phyloP scores from a whole-genome alignment of 1,140 invertebrate genomes.

The Bombus picipes region DNA sequence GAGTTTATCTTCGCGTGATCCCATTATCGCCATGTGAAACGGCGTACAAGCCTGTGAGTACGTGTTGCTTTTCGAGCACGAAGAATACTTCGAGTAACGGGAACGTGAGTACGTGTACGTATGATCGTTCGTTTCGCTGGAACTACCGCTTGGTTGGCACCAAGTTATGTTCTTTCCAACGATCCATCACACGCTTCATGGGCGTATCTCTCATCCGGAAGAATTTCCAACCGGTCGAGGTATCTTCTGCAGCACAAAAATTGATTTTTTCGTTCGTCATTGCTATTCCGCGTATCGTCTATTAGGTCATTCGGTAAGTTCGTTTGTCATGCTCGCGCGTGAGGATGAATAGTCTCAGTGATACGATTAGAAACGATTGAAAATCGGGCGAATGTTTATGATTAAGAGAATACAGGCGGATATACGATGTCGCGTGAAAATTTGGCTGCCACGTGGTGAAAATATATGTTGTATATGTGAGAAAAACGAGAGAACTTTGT shows the following conservation, averaged over 20 bases:
- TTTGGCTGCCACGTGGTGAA: neutral
- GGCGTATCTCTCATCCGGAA: neutral
- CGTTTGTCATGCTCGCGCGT: no score
- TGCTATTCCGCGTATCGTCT: no score
- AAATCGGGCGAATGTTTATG: no score
- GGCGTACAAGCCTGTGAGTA: neutral
- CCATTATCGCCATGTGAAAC: slow-evolving; percentile 60
- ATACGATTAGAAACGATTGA: no score
- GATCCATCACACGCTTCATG: neutral
- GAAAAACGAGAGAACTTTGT: neutral
- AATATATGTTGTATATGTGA: neutral
- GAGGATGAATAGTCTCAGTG: no score
- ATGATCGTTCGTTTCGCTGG: neutral
- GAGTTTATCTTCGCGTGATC: slow-evolving; percentile 69
- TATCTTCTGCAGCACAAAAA: neutral
- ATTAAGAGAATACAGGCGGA: no score
- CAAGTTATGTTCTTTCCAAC: neutral
- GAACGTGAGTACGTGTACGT: no score
- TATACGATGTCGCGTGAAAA: no score
- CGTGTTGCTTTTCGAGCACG: slow-evolving; percentile 31
- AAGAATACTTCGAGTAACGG: neutral
- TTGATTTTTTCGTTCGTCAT: neutral
- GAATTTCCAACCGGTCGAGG: neutral
- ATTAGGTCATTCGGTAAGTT: no score
- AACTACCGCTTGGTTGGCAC: neutral